phyloP scores from a whole-genome alignment of 2,113 vertebrate genomes.

The Raja brachyura region DNA sequence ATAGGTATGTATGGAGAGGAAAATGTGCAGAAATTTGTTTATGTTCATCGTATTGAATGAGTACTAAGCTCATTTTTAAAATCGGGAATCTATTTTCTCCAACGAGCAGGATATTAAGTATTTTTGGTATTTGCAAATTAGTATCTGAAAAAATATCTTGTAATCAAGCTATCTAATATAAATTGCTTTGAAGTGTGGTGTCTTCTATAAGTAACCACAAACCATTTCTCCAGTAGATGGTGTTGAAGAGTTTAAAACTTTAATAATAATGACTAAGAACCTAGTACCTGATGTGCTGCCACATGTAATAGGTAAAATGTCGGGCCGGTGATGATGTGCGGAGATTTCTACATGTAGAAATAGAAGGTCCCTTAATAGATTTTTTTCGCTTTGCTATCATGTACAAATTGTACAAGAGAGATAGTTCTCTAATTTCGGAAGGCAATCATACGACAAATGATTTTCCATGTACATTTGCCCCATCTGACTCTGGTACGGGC shows the following conservation, averaged over 20 bases:
- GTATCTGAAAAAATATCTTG: not conserved
- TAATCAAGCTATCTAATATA: not conserved
- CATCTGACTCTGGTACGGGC: not conserved
- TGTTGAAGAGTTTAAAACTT: constrained; percentile 55
- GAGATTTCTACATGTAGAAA: not conserved
- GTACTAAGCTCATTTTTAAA: not conserved
- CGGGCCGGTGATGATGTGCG: not conserved
- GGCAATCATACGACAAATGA: not conserved
- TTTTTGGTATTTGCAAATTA: not conserved
- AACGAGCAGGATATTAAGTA: not conserved
- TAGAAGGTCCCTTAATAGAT: too few species aligned
- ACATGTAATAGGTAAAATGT: constrained; percentile 79
- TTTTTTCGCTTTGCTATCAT: not conserved
- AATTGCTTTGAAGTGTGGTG: not conserved
- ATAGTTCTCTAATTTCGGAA: not conserved
- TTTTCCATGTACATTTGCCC: not conserved
- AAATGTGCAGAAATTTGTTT: not conserved
- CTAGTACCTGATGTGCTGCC: constrained; percentile 93
- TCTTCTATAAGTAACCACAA: not conserved
- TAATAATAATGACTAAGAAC: constrained; percentile 62
- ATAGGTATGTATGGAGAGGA: constrained; percentile 63
- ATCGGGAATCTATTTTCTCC: not conserved
- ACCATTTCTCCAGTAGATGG: not conserved
- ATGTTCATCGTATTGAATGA: not conserved
- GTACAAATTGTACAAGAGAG: not conserved